A percentile compares a stretch with the other conserved stretches of the same genome.
Evolutionary conservation across 2,113 vertebrate species (phyloP).

Genomic region (Erythrocebus patas): DNA sequence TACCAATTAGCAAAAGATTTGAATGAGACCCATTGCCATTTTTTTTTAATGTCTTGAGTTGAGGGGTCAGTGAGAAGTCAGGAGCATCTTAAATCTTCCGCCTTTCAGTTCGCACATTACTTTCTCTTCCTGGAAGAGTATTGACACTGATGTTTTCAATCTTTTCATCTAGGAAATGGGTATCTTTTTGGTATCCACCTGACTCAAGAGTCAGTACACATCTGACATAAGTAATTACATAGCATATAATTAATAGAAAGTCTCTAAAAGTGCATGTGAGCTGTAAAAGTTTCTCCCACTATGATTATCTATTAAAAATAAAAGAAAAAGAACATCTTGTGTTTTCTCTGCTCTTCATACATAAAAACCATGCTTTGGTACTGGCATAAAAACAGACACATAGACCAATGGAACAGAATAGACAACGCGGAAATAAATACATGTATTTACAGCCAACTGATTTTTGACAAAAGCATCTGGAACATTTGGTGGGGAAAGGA

Average conservation of each 20-base stretch:
- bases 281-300: rapidly evolving
- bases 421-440: neutral
- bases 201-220: too few relatives aligned
- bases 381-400: neutral
- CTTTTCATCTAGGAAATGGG: neutral
- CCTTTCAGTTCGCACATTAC: rapidly evolving
- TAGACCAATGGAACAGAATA: neutral
- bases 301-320: neutral
- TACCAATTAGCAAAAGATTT: neutral
- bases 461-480: neutral
- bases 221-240: rapidly evolving
- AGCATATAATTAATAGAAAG: rapidly evolving
- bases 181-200: neutral
- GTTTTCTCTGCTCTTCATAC: neutral
- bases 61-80: neutral
- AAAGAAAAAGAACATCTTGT: neutral
- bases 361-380: neutral
- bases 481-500: neutral
- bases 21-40: neutral
- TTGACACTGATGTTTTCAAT: rapidly evolving
- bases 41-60: neutral
- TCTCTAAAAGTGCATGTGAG: too few relatives aligned
- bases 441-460: neutral
- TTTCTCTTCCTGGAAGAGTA: neutral
- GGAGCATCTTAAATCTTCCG: rapidly evolving